Evolutionary conservation across 2,888 invertebrate genomes (phyloP).

Genomic region (Invenusta paracnida): DNA sequence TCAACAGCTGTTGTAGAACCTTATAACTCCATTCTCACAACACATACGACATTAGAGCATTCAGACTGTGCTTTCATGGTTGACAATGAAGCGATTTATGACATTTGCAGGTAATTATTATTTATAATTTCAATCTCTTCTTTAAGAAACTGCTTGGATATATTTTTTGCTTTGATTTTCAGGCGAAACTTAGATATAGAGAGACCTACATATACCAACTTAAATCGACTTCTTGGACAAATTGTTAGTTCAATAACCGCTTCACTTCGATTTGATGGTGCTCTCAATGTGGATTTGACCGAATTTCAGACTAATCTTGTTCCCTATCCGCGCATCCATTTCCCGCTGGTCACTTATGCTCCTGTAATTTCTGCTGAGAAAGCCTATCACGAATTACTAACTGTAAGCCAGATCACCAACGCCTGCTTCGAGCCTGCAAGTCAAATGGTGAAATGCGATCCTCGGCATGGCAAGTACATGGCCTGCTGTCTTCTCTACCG

Average conservation of each 20-base stretch:
- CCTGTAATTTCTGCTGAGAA: slow-evolving; percentile 90
- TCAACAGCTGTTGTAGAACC: slow-evolving; percentile 55
- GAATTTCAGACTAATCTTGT: too few relatives aligned
- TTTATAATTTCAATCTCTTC: neutral
- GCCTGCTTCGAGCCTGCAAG: too few relatives aligned
- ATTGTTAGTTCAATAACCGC: slow-evolving; percentile 51
- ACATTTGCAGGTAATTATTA: slow-evolving; percentile 65
- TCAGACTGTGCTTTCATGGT: too few relatives aligned
- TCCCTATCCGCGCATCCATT: too few relatives aligned
- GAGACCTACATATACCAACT: slow-evolving; percentile 47
- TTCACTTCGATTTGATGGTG: too few relatives aligned
- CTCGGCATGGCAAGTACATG: too few relatives aligned
- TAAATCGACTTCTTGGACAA: slow-evolving; percentile 47
- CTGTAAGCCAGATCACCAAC: slow-evolving; percentile 77
- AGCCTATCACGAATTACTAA: slow-evolving; percentile 74
- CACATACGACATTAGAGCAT: too few relatives aligned
- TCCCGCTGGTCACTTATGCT: slow-evolving; percentile 77
- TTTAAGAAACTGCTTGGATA: too few relatives aligned
- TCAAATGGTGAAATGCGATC: too few relatives aligned
- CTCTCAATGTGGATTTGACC: too few relatives aligned
- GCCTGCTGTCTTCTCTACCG: too few relatives aligned
- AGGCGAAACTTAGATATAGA: slow-evolving; percentile 68
- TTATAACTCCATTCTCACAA: slow-evolving; percentile 54
- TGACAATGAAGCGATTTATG: slow-evolving; percentile 64
- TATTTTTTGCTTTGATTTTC: too few relatives aligned